Conservation (phyloP, 2,888 invertebrate genomes). For the Onthophagus sagittarius region DNA sequence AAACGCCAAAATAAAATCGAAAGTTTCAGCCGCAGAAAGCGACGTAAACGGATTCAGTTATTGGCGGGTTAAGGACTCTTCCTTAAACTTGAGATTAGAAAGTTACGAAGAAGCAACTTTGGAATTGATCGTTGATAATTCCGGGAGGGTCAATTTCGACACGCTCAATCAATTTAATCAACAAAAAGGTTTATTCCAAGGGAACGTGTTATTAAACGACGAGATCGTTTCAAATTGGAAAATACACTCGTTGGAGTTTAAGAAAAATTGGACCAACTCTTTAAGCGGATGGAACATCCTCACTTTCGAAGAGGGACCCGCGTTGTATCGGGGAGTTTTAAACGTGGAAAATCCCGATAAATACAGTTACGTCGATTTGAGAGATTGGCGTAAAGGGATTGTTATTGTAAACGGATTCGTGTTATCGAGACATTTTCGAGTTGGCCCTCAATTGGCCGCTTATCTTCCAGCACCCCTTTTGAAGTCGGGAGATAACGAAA, state of each 20-base stretch:
- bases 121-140: slow-evolving; percentile 64
- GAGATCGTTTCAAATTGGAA: slow-evolving; percentile 47
- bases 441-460: slow-evolving; percentile 78
- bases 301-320: slow-evolving; percentile 49
- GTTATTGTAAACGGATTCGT: slow-evolving; percentile 82
- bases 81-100: slow-evolving; percentile 33
- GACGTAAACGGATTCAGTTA: slow-evolving; percentile 47
- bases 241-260: slow-evolving; percentile 54
- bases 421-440: slow-evolving; percentile 78
- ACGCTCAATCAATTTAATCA: slow-evolving; percentile 46
- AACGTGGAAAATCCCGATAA: slow-evolving; percentile 50
- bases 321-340: slow-evolving; percentile 54
- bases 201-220: slow-evolving; percentile 48
- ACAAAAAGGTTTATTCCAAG: slow-evolving; percentile 47
- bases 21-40: slow-evolving; percentile 35
- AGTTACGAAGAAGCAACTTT: slow-evolving; percentile 35
- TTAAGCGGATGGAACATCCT: slow-evolving; percentile 39
- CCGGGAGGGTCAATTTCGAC: slow-evolving; percentile 69
- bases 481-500: slow-evolving; percentile 48
- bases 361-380: slow-evolving; percentile 76
- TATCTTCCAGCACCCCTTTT: slow-evolving; percentile 79
- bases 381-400: slow-evolving; percentile 83
- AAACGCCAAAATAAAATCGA: slow-evolving; percentile 46
- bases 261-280: slow-evolving; percentile 45
- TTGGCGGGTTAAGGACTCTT: slow-evolving; percentile 41